Evolutionary conservation across 2,113 vertebrate genomes (phyloP).

Genomic region (Glaucomys volans): DNA sequence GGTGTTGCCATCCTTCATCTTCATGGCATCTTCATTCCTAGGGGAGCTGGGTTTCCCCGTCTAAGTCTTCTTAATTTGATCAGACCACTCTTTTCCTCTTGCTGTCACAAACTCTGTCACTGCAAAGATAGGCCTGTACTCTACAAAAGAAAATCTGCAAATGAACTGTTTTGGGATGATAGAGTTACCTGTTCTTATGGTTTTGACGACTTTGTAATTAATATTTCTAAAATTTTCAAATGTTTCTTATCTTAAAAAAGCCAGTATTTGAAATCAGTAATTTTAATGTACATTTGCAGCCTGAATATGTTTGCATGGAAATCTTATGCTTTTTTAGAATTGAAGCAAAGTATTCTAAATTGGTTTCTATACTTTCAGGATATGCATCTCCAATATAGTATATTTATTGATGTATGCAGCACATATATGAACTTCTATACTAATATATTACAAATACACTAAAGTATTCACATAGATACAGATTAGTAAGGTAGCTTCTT

Average conservation of each 20-base stretch:
- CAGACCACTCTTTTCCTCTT: not conserved
- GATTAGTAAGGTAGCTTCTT: not conserved
- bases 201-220: conserved; percentile 1
- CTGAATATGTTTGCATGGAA: not conserved
- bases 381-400: not conserved
- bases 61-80: not conserved
- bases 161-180: not conserved
- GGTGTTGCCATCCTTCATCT: not conserved
- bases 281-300: not conserved
- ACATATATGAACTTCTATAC: not conserved
- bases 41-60: not conserved
- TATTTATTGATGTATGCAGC: not conserved
- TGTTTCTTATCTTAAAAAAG: not conserved
- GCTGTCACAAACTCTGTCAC: not conserved
- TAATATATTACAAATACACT: not conserved
- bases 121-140: no score
- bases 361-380: not conserved
- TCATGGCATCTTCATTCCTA: not conserved
- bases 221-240: not conserved
- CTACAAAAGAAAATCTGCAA: not conserved
- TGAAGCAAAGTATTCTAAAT: not conserved
- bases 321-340: not conserved
- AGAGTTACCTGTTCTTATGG: not conserved
- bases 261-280: not conserved
- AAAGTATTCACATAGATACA: not conserved